Conservation (phyloP, 2,113 vertebrate species). For the Lathamus discolor region DNA sequence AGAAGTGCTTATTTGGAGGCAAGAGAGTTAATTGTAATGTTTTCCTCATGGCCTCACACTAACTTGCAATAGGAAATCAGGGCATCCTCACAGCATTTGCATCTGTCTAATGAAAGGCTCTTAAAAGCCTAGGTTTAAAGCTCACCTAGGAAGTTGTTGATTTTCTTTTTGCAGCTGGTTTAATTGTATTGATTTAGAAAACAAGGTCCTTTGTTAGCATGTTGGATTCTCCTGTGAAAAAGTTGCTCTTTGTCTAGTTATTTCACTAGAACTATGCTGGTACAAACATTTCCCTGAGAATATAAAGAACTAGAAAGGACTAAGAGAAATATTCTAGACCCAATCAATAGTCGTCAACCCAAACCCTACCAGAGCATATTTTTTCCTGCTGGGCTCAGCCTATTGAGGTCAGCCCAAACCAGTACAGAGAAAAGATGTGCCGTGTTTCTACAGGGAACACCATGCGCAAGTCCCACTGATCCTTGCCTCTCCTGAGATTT, state of each 20-base stretch:
- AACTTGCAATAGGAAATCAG: neutral
- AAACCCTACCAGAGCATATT: neutral
- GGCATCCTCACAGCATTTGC: neutral
- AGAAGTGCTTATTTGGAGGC: neutral
- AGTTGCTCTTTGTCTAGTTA: neutral
- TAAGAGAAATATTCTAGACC: neutral
- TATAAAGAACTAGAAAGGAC: neutral
- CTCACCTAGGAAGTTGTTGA: neutral
- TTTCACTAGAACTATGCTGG: neutral
- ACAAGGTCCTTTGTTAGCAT: neutral
- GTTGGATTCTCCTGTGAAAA: neutral
- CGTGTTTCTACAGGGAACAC: neutral
- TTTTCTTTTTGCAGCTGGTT: neutral
- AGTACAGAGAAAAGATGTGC: neutral
- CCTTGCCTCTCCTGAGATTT: neutral
- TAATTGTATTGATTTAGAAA: neutral
- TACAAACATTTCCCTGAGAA: neutral
- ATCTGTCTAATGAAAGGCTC: neutral
- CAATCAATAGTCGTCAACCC: accelerated
- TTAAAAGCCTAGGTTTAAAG: neutral
- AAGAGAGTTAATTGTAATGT: neutral
- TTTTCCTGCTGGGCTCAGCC: neutral
- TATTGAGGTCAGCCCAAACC: neutral
- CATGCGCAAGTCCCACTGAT: neutral
- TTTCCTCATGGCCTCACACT: neutral